Evolutionary conservation across 2,888 invertebrate species (phyloP).

Genomic region (Neoscelio sp.): DNA sequence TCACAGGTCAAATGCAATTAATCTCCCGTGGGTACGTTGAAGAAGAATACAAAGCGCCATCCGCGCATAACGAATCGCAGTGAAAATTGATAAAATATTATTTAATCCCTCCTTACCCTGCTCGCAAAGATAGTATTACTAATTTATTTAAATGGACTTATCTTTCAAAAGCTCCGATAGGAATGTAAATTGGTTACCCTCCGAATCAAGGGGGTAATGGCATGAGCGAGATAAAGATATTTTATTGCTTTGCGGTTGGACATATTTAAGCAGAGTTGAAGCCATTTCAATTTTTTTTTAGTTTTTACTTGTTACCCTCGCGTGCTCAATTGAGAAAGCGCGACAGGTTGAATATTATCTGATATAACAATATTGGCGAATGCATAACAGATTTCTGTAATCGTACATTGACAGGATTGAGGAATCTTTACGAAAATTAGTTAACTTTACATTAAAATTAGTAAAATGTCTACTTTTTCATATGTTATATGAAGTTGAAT

Average conservation of each 20-base stretch:
- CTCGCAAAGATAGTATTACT: conserved; percentile 81
- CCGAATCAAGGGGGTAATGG: conserved; percentile 82
- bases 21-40: conserved; percentile 59
- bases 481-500: no score
- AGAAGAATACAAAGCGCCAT: conserved; percentile 69
- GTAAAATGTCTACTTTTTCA: no score
- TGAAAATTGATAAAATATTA: conserved; percentile 83
- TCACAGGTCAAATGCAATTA: conserved; percentile 67
- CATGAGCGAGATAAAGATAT: conserved; percentile 82
- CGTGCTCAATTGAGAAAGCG: conserved; percentile 37
- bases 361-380: conserved; percentile 47
- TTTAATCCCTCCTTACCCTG: conserved; percentile 77
- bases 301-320: conserved; percentile 33
- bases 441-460: no score
- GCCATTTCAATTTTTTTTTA: conserved; percentile 52
- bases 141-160: conserved; percentile 83
- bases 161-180: conserved; percentile 82
- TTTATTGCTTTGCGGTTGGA: conserved; percentile 81
- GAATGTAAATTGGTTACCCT: conserved; percentile 82
- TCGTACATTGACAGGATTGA: neutral
- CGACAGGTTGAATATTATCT: conserved; percentile 44
- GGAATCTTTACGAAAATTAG: neutral
- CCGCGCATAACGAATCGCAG: conserved; percentile 80
- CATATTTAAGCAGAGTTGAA: conserved; percentile 79
- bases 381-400: conserved; percentile 19